Conservation (phyloP, 92 coral and sea anemone species). For the Parazoanthus swiftii region DNA sequence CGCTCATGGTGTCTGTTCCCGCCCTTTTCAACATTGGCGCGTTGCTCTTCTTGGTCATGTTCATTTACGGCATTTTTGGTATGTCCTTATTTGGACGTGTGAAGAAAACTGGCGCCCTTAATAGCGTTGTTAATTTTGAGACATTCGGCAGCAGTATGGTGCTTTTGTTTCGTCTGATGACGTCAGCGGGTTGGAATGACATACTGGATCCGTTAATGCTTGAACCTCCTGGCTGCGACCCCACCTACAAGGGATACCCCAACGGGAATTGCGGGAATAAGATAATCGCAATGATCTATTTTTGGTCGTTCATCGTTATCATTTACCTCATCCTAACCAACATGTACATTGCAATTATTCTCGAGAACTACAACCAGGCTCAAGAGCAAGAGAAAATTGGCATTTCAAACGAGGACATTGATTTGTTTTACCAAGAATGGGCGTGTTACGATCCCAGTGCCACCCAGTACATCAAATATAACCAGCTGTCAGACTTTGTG, state of each 20-base stretch:
- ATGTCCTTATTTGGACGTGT: slow-evolving; percentile 92
- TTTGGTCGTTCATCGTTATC: slow-evolving; percentile 73
- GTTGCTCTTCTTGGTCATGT: slow-evolving; percentile 80
- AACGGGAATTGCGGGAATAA: slow-evolving; percentile 88
- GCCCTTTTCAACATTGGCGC: slow-evolving; percentile 93
- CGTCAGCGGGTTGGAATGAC: slow-evolving; percentile 99
- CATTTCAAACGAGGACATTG: slow-evolving; percentile 89
- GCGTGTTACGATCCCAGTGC: slow-evolving; percentile 84
- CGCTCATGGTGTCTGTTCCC: slow-evolving; percentile 81
- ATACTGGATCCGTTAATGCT: slow-evolving; percentile 86
- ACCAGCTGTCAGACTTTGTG: slow-evolving; percentile 85
- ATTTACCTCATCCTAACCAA: slow-evolving; percentile 89
- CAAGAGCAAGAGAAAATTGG: slow-evolving; percentile 96
- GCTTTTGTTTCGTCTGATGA: slow-evolving; percentile 88
- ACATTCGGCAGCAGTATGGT: slow-evolving; percentile 81
- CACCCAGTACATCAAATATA: slow-evolving; percentile 79
- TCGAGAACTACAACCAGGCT: slow-evolving; percentile 91
- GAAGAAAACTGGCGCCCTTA: slow-evolving; percentile 86
- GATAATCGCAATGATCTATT: slow-evolving; percentile 59
- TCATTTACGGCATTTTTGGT: slow-evolving; percentile 90
- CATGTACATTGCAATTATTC: slow-evolving; percentile 94
- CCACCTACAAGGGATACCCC: slow-evolving; percentile 63
- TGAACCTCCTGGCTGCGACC: slow-evolving; percentile 88
- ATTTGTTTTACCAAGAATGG: slow-evolving; percentile 89
- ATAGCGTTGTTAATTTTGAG: slow-evolving; percentile 93